phyloP scores from a whole-genome alignment of 2,888 invertebrate species.

The Coelinius sp. region DNA sequence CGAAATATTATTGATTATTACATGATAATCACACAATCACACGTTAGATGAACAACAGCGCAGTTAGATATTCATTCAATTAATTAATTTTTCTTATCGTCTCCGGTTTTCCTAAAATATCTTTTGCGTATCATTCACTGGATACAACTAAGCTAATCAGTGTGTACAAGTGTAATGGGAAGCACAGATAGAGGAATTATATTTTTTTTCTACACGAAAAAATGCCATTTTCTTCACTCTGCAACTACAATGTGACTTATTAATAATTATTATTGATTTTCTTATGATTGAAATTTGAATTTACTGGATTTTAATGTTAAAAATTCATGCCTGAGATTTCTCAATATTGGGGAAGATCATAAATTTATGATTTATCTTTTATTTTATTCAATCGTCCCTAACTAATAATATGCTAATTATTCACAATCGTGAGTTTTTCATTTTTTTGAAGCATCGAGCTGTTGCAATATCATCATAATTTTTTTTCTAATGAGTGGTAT shows the following conservation, averaged over 20 bases:
- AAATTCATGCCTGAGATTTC: constrained; percentile 8
- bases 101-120: background rate
- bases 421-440: background rate
- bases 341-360: background rate
- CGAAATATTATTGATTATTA: background rate
- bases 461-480: background rate
- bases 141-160: background rate
- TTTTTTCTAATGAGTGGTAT: background rate
- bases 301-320: background rate
- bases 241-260: background rate
- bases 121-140: background rate
- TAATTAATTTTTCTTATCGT: too few species aligned
- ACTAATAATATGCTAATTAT: constrained; percentile 16
- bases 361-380: background rate
- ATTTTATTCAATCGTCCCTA: background rate
- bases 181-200: background rate
- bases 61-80: background rate
- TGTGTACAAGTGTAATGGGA: background rate
- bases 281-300: background rate
- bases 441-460: background rate
- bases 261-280: background rate
- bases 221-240: background rate
- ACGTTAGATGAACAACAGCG: background rate
- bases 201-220: background rate
- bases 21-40: constrained; percentile 17